phyloP scores from a whole-genome alignment of 2,888 invertebrate genomes.

The Machimus rusticus region DNA sequence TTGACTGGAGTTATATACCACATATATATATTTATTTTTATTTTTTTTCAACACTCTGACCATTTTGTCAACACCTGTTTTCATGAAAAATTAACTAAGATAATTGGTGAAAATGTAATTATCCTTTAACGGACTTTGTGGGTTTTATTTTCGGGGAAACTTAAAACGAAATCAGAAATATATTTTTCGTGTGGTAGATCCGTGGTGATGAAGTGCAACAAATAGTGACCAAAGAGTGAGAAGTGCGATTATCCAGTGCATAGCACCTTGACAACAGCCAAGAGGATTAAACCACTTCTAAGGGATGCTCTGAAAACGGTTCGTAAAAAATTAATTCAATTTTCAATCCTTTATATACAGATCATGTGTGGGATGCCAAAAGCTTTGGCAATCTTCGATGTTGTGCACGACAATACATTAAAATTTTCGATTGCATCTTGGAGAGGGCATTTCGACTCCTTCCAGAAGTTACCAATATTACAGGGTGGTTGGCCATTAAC shows the following conservation, averaged over 20 bases:
- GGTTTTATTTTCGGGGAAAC: not conserved
- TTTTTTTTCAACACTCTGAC: not conserved
- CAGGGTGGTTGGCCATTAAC: not conserved
- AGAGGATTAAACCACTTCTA: not conserved
- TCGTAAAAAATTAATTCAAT: not conserved
- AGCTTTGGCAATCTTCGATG: not conserved
- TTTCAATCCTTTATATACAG: not conserved
- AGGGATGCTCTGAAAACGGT: constrained; percentile 27
- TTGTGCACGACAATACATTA: not conserved
- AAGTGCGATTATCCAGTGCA: not conserved
- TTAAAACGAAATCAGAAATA: not conserved
- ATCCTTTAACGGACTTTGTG: not conserved
- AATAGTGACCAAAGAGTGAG: not conserved
- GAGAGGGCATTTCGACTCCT: not conserved
- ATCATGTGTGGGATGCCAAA: not conserved
- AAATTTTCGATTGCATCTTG: not conserved
- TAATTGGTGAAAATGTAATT: not conserved
- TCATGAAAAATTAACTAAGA: not conserved
- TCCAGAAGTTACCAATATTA: not conserved
- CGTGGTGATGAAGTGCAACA: not conserved
- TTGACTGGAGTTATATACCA: not conserved
- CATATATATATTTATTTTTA: not conserved
- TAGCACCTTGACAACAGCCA: not conserved
- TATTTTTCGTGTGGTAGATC: not conserved
- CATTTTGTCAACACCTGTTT: not conserved